Base-by-base conservation (phyloP, 2,113 vertebrate species). In the Eurystomus gularis region DNA sequence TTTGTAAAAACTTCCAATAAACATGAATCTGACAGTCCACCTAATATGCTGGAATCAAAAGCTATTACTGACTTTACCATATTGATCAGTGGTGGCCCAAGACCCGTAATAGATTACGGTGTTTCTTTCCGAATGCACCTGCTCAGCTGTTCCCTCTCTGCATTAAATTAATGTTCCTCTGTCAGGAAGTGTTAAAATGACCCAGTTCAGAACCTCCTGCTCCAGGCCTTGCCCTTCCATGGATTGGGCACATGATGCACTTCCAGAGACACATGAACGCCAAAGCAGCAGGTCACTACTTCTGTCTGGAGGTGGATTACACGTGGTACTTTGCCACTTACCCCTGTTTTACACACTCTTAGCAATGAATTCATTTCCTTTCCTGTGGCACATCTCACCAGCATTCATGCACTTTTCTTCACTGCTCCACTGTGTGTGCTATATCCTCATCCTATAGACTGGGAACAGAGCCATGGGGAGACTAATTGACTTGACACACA, bases 31-130 rank as follows among this genome's bases (percentile, higher is more conserved):
- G 94, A 97, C 96, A 97, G 89, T 94, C 93, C 80, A 73, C 52
- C 87, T 97, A 96, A 97, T 97, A 97, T 76, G 93, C 76, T 83
- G 58, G 92, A 97, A 97, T 97, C 97, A 97, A 94, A 97, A 96
- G 70, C 91, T 92, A 46, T 97, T 97, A 97, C 97, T 97, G 96
- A 97, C 96, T 97, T 95, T 95, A 85, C 89, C 31, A 39, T 94
- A 97, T 94, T 96, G 97, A 97, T 97, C 96, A 94, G 65, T 29
- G 72, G 82, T 86, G 89, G 86, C 93, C 92, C 76, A 79, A 90
- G 87, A 33, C 44, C 42, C 0, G 0, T 94, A 94, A 96, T 79
- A 97, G 96, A 97, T 97, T 96, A 90, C 0, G 1, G 33, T 55
- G 60, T 89, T 94, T 88, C 77, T 94, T 40, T 83, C 76, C 87